Evolutionary conservation across 2,113 vertebrate species (phyloP), one percentile per base, ranked within the genome.

Genomic region (Illadopsis cleaveri): DNA sequence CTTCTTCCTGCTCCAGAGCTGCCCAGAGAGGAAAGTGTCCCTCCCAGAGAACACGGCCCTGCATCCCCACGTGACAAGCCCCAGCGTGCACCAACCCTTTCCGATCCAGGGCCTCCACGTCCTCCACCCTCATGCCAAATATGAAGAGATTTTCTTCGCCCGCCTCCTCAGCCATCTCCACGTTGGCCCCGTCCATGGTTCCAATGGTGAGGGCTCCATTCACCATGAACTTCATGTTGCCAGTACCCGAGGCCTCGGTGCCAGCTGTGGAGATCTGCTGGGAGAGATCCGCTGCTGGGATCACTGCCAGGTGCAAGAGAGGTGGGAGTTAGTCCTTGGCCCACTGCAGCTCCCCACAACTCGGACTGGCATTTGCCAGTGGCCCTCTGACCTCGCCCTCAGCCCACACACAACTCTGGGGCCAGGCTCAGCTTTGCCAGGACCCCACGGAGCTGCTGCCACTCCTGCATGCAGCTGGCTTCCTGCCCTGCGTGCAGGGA

Each of bases 191-290:
- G 0, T 99, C 99, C 99, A 99, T 99, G 58, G 99, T 99, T 18
- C 99, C 99, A 4, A 99, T 98, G 92, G 99, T 99, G 64, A 99
- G 98, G 12, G 99, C 99, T 12, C 99, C 99, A 0, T 99, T 99
- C 96, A 99, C 94, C 99, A 99, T 99, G 95, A 99, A 99, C 96
- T 99, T 99, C 99, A 99, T 99, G 97, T 99, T 99, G 61, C 99
- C 99, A 0, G 98, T 99, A 40, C 99, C 99, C 0, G 99, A 99
- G 51, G 99, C 99, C 92, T 99, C 99, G 0, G 99, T 99, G 71
- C 99, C 99, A 0, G 98, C 99, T 0, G 98, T 99, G 95, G 99
- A 99, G 97, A 99, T 99, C 98, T 99, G 99, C 98, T 99, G 98
- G 2, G 99, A 99, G 37, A 99, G 97, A 96, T 99, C 99, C 0